Base-by-base conservation (phyloP, 2,888 invertebrate species). In the Ceramica pisi region DNA sequence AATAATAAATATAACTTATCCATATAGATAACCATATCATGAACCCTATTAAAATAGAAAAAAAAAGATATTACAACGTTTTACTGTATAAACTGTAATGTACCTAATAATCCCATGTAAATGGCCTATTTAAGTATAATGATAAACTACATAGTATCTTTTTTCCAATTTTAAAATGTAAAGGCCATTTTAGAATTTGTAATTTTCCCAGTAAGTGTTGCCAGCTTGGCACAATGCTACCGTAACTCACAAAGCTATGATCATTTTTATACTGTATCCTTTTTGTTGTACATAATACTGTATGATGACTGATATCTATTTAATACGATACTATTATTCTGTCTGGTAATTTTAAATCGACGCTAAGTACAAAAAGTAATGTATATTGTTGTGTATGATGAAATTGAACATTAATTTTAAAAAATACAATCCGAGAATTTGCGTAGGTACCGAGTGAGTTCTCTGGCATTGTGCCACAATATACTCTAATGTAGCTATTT, bases 11-110 rank as follows among this genome's bases (percentile, higher is more conserved):
- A 81, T 80, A 73, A 56, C 77, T 55, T 75, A 80, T 78, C 75
- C 74, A 82, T 78, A 80, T 78, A 78, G 67, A 75, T 84, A 85
- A 87, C 77, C 87, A 87, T 87, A 87, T 87, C 87, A 86, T 81
- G 83, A 84, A 80, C 74, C 75, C 75, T 84, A 84, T 82, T 78
- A 79, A 76, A 76, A 78, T 79, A 82, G 80, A 82, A 76, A 67
- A 73, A 78, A 67, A 78, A 75, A 67, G 76, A 80, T 63, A 82
- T 73, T 81, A 75, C 75, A 76, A 80, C 80, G 82, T 85, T 84
- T 80, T 81, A 85, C 74, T 80, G 83, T 83, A 69, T 76, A 69
- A 71, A 68, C 67, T 67, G 69, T 78, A 57, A 78, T 57, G 44
- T 77, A 73, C 56, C 78, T 85, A 85, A 75, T 78, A 74, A 70